Evolutionary conservation across 2,888 invertebrate genomes (phyloP).

Genomic region (Piscicola geometra): DNA sequence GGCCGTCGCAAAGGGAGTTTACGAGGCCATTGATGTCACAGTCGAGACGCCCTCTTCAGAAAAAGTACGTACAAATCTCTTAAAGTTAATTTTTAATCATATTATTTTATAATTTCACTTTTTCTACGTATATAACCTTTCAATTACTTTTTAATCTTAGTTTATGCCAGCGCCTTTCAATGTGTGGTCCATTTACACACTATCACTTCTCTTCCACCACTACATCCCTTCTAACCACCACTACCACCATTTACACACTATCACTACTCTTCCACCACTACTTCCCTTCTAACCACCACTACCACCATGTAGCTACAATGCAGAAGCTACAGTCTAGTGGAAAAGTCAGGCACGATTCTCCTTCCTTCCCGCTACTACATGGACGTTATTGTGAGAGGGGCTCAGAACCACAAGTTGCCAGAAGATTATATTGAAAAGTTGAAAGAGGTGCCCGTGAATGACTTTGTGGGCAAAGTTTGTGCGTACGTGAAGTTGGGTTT

Average conservation of each 20-base stretch:
- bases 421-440: neutral
- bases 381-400: neutral
- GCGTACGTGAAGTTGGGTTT: neutral
- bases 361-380: constrained; percentile 2
- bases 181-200: no score
- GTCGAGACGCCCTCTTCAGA: neutral
- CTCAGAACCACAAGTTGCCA: neutral
- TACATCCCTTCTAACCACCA: no score
- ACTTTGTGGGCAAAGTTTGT: neutral
- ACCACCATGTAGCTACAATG: neutral
- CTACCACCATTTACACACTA: no score
- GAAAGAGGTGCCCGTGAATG: neutral
- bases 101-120: no score
- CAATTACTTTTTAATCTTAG: no score
- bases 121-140: no score
- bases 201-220: no score
- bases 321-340: neutral
- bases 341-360: neutral
- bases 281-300: neutral
- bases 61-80: constrained; percentile 10
- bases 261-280: neutral
- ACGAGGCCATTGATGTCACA: neutral
- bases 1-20: neutral
- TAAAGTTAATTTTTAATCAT: no score
- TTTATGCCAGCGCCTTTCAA: no score